Evolutionary conservation across 2,797 vertebrate genomes (phyloP).

Genomic region (Syndactyla subalaris): DNA sequence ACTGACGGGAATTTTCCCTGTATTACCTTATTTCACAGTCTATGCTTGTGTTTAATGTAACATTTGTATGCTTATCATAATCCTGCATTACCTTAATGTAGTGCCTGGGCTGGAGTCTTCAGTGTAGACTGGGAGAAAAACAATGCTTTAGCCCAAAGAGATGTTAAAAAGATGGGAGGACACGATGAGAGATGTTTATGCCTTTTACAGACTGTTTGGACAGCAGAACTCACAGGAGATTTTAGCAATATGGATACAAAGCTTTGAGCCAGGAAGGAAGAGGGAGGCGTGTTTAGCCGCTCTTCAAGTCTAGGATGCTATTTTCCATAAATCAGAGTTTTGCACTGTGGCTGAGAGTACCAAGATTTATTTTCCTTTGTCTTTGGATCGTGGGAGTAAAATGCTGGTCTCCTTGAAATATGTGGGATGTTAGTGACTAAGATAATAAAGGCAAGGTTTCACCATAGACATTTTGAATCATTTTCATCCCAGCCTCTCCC

Average conservation of each 20-base stretch:
- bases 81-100: neutral
- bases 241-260: slow-evolving; percentile 1
- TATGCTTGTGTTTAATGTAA: neutral
- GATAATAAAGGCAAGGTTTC: slow-evolving; percentile 15
- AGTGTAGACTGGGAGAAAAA: neutral
- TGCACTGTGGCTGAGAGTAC: neutral
- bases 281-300: neutral
- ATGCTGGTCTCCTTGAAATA: slow-evolving; percentile 10
- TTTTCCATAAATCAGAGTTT: neutral
- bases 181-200: neutral
- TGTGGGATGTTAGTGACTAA: neutral
- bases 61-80: neutral
- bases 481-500: neutral
- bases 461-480: neutral
- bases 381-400: slow-evolving; percentile 23
- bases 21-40: neutral
- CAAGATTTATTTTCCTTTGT: slow-evolving; percentile 25
- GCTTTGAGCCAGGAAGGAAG: neutral
- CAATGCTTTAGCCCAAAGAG: neutral
- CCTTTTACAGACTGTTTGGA: neutral
- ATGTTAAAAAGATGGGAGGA: neutral
- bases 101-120: neutral
- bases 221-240: neutral
- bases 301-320: neutral
- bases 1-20: neutral